Evolutionary conservation across 2,888 invertebrate species (phyloP), one percentile per base, ranked within the genome.

Genomic region (Muschampia plurimacula): DNA sequence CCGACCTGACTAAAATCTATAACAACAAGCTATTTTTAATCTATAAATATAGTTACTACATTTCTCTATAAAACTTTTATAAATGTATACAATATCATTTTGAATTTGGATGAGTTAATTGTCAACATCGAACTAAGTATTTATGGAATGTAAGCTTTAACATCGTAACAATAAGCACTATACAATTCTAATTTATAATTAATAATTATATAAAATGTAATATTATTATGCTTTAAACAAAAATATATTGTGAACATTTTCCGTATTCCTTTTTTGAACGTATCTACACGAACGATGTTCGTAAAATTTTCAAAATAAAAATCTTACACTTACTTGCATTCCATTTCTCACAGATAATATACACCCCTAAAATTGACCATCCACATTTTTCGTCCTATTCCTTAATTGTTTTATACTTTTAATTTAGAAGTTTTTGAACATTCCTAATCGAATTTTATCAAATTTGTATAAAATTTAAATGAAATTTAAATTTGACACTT

Each of bases 21-120:
- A 76, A 80, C 80, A 81, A 81, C 81, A 76, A 76, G 71, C 82
- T 83, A 83, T 74, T 79, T 65, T 73, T 70, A 9, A 6, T 69
- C 74, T 74, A 72, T 74, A 70, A 69, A 74, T 66, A 66, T 67
- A 67, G 67, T 67, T 67, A 67, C 72, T 67, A 67, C 67, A 12
- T 55, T 72, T 88, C 89, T 90, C 90, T 92, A 92, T 92, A 91
- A 83, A 86, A 81, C 81, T 82, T 84, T 89, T 91, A 93, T 85
- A 92, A 93, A 93, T 91, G 91, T 93, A 91, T 93, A 91, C 85
- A 92, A 91, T 91, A 85, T 85, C 80, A 82, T 77, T 78, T 79
- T 78, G 75, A 81, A 82, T 83, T 77, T 81, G 81, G 82, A 81
- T 84, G 67, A 72, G 28, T 71, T 66, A 64, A 70, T 67, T 67